phyloP scores from a whole-genome alignment of 1,140 invertebrate species.

The Aporrectodea caliginosa region DNA sequence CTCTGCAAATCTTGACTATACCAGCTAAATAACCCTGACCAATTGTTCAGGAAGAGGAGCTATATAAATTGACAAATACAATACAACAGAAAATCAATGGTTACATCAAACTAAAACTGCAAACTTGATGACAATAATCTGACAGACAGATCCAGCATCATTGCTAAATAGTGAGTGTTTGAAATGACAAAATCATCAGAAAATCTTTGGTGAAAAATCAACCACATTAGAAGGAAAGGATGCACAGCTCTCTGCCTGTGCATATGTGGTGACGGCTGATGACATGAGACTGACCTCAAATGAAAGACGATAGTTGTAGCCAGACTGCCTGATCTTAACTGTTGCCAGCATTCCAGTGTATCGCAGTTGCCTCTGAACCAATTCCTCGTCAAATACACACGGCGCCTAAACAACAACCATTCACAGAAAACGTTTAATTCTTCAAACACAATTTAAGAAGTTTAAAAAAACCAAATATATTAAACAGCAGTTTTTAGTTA shows the following conservation, averaged over 20 bases:
- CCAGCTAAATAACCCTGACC: no score
- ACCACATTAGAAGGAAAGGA: not conserved
- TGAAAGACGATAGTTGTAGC: constrained; percentile 86
- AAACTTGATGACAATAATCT: no score
- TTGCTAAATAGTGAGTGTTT: not conserved
- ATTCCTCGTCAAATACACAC: constrained; percentile 87
- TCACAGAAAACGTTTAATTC: not conserved
- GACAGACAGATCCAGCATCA: no score
- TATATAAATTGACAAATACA: no score
- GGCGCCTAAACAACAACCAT: constrained; percentile 62
- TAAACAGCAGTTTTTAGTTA: no score
- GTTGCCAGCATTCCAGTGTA: constrained; percentile 98
- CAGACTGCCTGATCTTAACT: constrained; percentile 87
- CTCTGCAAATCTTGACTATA: no score
- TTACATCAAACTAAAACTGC: no score
- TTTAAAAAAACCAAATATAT: no score
- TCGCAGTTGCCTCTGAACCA: constrained; percentile 77
- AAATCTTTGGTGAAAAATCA: not conserved
- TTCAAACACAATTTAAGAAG: no score
- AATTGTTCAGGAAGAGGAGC: no score
- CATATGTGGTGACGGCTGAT: not conserved
- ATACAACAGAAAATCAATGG: no score
- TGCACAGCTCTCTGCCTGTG: not conserved
- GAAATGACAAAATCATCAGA: not conserved
- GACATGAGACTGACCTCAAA: constrained; percentile 64